Percentiles rank a stretch among this genome's conserved stretches.
These are phyloP conservation scores for Salvelinus fontinalis DNA, from an alignment of 2,113 vertebrate genomes.

Conservation along the genomic window DNA sequence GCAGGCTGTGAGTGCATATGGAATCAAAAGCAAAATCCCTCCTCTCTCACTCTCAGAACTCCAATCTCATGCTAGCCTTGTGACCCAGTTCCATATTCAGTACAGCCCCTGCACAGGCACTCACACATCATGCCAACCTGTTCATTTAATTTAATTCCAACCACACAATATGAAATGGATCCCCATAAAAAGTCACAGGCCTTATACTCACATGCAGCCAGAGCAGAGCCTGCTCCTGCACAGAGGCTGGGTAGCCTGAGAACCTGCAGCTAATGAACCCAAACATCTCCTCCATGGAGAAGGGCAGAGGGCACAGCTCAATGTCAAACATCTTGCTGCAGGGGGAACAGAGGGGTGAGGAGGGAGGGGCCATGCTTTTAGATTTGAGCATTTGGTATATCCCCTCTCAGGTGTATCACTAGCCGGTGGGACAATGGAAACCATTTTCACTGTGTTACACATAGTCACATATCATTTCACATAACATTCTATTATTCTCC, in stretches of 20 bases:
- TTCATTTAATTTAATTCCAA: constrained; percentile 63
- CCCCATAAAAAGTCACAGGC: constrained; percentile 32
- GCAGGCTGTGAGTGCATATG: constrained; percentile 48
- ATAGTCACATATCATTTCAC: not conserved
- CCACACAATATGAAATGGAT: constrained; percentile 46
- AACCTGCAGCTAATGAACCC: constrained; percentile 98
- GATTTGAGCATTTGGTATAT: not conserved
- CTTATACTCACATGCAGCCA: constrained; percentile 93
- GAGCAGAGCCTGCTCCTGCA: constrained; percentile 95
- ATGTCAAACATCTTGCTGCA: constrained; percentile 99
- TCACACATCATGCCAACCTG: constrained; percentile 62
- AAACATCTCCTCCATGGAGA: constrained; percentile 99
- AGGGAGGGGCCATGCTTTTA: not conserved
- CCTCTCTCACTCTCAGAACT: not conserved
- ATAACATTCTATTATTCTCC: not conserved
- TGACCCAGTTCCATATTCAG: constrained; percentile 76
- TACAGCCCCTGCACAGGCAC: constrained; percentile 54
- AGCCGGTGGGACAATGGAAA: not conserved
- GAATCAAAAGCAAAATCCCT: constrained; percentile 40
- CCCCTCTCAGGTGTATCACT: not conserved
- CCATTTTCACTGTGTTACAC: not conserved
- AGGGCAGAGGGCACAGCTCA: constrained; percentile 95
- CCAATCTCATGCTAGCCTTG: constrained; percentile 26
- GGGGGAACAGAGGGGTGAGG: constrained; percentile 22
- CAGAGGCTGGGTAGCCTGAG: constrained; percentile 94